Conservation (phyloP, 1,140 invertebrate species). For the Neuroterus valhalla region DNA sequence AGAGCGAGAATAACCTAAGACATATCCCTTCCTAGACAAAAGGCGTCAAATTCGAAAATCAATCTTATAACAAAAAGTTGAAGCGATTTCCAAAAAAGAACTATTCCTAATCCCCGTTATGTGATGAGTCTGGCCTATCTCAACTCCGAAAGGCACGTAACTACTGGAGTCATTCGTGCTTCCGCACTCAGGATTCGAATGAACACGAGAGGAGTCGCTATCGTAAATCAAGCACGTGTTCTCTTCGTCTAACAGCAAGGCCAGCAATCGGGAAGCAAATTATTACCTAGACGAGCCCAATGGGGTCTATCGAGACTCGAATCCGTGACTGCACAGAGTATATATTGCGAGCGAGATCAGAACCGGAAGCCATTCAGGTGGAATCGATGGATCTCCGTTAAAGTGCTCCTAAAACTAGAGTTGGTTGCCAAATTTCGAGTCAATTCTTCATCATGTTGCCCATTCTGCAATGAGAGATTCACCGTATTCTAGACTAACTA, state of each 20-base stretch:
- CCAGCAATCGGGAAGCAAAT: conserved; percentile 12
- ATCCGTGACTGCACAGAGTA: background rate
- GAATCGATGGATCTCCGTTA: background rate
- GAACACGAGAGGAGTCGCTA: background rate
- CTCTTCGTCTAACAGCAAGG: conserved; percentile 1
- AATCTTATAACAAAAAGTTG: background rate
- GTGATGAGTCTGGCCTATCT: background rate
- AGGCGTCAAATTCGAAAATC: too few species aligned
- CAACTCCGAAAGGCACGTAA: background rate
- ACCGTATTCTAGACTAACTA: too few species aligned
- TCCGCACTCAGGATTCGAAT: conserved; percentile 1
- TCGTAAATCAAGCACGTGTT: conserved; percentile 30
- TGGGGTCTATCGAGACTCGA: background rate
- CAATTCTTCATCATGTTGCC: too few species aligned
- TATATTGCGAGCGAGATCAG: background rate
- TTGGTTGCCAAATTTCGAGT: too few species aligned
- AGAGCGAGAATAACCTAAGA: too few species aligned
- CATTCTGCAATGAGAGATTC: too few species aligned
- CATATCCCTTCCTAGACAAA: too few species aligned
- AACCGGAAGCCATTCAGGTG: background rate
- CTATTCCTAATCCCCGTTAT: background rate
- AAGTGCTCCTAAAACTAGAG: background rate
- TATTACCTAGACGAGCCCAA: conserved; percentile 18
- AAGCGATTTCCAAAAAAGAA: background rate
- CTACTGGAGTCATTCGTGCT: background rate